phyloP scores from a whole-genome alignment of 2,888 invertebrate genomes.

The Tinea semifulvella region DNA sequence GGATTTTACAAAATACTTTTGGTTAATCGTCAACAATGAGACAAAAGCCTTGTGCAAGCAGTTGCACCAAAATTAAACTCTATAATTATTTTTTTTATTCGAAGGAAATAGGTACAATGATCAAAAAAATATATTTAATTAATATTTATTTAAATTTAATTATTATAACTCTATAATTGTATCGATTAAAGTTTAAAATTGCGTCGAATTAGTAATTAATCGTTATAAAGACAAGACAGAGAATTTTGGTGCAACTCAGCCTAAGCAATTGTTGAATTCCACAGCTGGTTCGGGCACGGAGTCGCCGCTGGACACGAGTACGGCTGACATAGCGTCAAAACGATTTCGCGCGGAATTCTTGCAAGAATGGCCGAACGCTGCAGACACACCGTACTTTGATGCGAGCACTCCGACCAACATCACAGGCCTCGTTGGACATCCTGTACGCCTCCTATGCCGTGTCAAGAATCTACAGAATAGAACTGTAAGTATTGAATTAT shows the following conservation, averaged over 20 bases:
- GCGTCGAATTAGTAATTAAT: too few species aligned
- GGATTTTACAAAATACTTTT: too few species aligned
- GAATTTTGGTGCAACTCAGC: neutral
- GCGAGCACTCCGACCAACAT: slow-evolving; percentile 81
- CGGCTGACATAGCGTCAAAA: slow-evolving; percentile 49
- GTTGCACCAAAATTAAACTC: too few species aligned
- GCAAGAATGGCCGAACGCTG: slow-evolving; percentile 47
- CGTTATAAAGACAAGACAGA: neutral
- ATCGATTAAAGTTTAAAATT: too few species aligned
- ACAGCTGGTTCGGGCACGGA: slow-evolving; percentile 67
- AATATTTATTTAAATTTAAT: too few species aligned
- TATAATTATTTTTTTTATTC: too few species aligned
- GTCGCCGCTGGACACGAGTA: slow-evolving; percentile 63
- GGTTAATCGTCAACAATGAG: too few species aligned
- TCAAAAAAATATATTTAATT: too few species aligned
- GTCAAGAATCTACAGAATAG: slow-evolving; percentile 89
- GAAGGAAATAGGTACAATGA: too few species aligned
- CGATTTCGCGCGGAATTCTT: slow-evolving; percentile 54
- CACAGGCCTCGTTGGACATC: slow-evolving; percentile 86
- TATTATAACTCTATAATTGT: too few species aligned
- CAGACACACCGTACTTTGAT: slow-evolving; percentile 80
- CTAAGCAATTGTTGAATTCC: slow-evolving; percentile 5
- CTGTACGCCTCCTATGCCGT: slow-evolving; percentile 81
- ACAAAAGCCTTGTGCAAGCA: too few species aligned
- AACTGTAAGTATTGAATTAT: slow-evolving; percentile 73